Percentiles rank a stretch among this genome's conserved stretches.
These are phyloP conservation scores for Donacobius atricapilla DNA, from an alignment of 2,113 vertebrate species.

Conservation along the genomic window DNA sequence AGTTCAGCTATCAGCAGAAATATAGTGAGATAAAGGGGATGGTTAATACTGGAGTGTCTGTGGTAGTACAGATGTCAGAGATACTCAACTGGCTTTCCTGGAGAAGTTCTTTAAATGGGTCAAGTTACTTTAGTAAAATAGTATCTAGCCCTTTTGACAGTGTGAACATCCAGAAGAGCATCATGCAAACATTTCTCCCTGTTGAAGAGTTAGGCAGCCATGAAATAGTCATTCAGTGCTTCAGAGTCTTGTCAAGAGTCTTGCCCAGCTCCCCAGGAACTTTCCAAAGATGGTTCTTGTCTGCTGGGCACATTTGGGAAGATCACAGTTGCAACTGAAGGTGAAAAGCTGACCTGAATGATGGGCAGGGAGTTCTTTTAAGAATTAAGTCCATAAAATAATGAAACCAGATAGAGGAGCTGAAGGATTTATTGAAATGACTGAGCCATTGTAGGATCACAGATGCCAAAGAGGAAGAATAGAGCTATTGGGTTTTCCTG, in stretches of 20 bases:
- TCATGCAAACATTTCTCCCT: slow-evolving; percentile 1
- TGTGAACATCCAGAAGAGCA: slow-evolving; percentile 5
- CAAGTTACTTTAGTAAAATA: slow-evolving; percentile 30
- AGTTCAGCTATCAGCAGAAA: slow-evolving; percentile 69
- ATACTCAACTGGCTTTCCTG: slow-evolving; percentile 31
- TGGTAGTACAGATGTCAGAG: slow-evolving; percentile 45
- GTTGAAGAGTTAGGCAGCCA: not conserved
- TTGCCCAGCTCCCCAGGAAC: not conserved
- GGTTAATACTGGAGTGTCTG: slow-evolving; percentile 23
- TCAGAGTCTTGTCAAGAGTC: not conserved
- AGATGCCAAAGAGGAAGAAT: slow-evolving; percentile 54
- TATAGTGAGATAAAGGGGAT: slow-evolving; percentile 61
- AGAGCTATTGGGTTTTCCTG: slow-evolving; percentile 35
- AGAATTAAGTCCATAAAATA: not conserved
- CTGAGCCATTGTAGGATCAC: not conserved
- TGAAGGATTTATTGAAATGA: slow-evolving; percentile 54
- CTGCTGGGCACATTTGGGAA: not conserved
- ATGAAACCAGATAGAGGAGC: not conserved
- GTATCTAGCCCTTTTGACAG: slow-evolving; percentile 28
- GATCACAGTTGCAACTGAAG: not conserved
- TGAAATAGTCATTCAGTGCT: not conserved
- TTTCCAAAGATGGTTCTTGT: not conserved
- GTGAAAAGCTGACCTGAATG: not conserved
- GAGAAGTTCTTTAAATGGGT: slow-evolving; percentile 31
- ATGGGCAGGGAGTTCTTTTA: not conserved